Percentiles rank a stretch among this genome's conserved stretches.
phyloP scores from a whole-genome alignment of 2,797 vertebrate genomes.

The Anguilla anguilla region DNA sequence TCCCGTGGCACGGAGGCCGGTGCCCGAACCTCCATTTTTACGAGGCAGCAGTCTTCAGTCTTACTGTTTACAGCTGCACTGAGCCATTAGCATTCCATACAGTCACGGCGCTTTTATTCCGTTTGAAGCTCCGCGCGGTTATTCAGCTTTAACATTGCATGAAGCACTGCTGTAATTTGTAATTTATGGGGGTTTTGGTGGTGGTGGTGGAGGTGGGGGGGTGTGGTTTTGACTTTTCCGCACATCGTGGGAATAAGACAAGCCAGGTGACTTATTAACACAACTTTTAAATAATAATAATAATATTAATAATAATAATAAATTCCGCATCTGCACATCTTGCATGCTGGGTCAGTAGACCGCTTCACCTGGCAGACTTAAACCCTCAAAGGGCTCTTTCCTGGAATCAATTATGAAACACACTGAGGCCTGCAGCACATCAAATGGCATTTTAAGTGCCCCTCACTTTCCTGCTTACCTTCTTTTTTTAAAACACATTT shows the following conservation, averaged over 20 bases:
- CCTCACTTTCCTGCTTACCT: not conserved
- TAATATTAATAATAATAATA: no score
- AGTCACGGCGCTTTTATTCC: slow-evolving; percentile 49
- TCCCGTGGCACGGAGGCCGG: not conserved
- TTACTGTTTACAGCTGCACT: not conserved
- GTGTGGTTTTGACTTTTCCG: not conserved
- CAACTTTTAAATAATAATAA: not conserved
- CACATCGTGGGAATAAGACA: not conserved
- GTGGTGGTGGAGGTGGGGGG: not conserved
- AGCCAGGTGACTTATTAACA: slow-evolving; percentile 14
- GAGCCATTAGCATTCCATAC: not conserved
- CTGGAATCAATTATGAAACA: slow-evolving; percentile 6
- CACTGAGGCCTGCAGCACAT: not conserved
- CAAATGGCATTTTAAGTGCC: not conserved
- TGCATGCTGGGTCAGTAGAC: not conserved
- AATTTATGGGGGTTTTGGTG: no score
- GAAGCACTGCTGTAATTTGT: slow-evolving; percentile 53
- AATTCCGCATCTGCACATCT: not conserved
- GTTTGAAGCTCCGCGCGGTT: slow-evolving; percentile 63
- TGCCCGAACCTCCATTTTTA: not conserved
- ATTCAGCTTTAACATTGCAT: slow-evolving; percentile 71
- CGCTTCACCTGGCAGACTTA: not conserved
- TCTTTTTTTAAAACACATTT: not conserved
- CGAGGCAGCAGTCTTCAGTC: not conserved
- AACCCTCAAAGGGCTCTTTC: not conserved